phyloP scores from a whole-genome alignment of 1,140 invertebrate species.

The Sitobion miscanthi region DNA sequence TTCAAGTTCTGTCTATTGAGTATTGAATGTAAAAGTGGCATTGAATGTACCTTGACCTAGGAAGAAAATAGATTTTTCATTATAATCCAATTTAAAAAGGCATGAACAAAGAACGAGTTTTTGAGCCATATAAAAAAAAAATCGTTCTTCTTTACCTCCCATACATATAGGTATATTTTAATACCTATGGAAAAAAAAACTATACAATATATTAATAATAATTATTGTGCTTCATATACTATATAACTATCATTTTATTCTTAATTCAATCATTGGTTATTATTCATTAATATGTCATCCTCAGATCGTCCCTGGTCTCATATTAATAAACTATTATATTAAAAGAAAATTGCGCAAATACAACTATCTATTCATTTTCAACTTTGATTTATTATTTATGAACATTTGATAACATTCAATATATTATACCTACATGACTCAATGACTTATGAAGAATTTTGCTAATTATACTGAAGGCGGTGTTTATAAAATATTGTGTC shows the following conservation, averaged over 20 bases:
- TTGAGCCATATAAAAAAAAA: not conserved
- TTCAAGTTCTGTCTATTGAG: constrained; percentile 16
- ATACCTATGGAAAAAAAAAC: too few relatives aligned
- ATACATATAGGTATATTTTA: not conserved
- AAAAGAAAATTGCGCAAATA: not conserved
- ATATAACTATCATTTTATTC: not conserved
- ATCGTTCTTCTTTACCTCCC: not conserved
- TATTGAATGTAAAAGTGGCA: constrained; percentile 37
- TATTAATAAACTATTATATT: not conserved
- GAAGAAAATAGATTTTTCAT: constrained; percentile 26
- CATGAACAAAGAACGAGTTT: not conserved
- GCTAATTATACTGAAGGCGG: not conserved
- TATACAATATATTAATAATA: not conserved
- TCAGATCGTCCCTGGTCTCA: not conserved
- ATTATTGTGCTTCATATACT: not conserved
- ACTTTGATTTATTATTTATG: not conserved
- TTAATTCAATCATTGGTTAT: not conserved
- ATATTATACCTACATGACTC: not conserved
- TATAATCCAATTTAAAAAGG: constrained; percentile 23
- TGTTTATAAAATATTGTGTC: not conserved
- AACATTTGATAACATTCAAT: not conserved
- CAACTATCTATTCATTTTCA: not conserved
- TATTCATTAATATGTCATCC: not conserved
- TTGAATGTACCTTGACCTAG: constrained; percentile 28
- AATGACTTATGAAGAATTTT: not conserved